Percentiles rank a stretch among this genome's conserved stretches.
Evolutionary conservation across 2,797 vertebrate genomes (phyloP).

Genomic region (Bradypodion pumilum): DNA sequence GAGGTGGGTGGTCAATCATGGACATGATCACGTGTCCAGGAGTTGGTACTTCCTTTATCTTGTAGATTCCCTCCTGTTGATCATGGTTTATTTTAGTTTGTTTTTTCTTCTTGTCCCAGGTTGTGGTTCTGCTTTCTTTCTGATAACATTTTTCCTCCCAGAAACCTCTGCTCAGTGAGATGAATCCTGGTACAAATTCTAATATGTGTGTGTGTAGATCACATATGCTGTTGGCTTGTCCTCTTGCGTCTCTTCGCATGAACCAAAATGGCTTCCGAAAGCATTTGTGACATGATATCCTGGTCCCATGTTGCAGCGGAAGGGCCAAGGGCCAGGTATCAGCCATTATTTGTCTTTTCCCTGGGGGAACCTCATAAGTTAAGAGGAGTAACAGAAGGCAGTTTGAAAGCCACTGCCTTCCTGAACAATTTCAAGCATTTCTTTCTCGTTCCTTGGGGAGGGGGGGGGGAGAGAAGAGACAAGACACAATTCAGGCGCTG

Average conservation of each 20-base stretch:
- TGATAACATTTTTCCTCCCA: not conserved
- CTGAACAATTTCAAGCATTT: slow-evolving; percentile 7
- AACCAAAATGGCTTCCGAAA: too few species aligned
- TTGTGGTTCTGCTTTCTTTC: not conserved
- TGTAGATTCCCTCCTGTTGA: not conserved
- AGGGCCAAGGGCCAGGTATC: not conserved
- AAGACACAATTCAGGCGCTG: not conserved
- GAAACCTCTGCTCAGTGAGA: not conserved
- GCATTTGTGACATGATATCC: too few species aligned
- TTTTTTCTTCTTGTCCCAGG: too few species aligned
- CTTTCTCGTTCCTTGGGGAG: not conserved
- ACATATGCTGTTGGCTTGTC: too few species aligned
- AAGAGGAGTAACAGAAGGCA: not conserved
- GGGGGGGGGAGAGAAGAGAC: too few species aligned
- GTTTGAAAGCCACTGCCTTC: not conserved
- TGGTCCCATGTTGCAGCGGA: not conserved
- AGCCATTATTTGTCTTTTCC: slow-evolving; percentile 21
- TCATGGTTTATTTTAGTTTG: not conserved
- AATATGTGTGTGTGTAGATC: too few species aligned
- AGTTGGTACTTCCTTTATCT: too few species aligned
- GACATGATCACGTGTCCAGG: too few species aligned
- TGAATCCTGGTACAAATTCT: not conserved
- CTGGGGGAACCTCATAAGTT: slow-evolving; percentile 2
- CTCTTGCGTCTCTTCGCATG: too few species aligned
- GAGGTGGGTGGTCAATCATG: too few species aligned